Conservation (phyloP, 2,797 vertebrate species). For the Neosalanx taihuensis region DNA sequence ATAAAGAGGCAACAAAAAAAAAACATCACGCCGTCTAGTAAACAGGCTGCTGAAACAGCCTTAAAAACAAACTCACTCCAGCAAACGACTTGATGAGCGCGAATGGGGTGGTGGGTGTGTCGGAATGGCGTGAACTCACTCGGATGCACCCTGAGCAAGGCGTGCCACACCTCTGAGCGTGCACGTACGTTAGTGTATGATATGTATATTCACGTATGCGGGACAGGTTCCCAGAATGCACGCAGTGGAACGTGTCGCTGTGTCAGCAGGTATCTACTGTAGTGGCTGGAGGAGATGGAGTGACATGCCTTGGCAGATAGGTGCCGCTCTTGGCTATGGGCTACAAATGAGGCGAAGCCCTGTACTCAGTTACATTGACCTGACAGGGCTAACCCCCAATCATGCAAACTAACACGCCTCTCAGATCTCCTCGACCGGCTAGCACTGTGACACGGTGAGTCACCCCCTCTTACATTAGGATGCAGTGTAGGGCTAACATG, state of each 20-base stretch:
- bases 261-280: conserved; percentile 33
- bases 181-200: conserved; percentile 36
- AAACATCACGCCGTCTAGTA: conserved; percentile 54
- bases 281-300: conserved; percentile 42
- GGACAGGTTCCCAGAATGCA: not conserved
- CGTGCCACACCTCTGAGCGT: not conserved
- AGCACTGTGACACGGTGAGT: conserved; percentile 20
- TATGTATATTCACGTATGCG: conserved; percentile 28
- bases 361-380: conserved; percentile 43
- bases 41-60: conserved; percentile 51
- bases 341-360: conserved; percentile 35
- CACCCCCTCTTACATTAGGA: conserved; percentile 40
- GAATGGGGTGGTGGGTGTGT: conserved; percentile 18
- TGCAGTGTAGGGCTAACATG: conserved; percentile 27
- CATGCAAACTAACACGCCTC: conserved; percentile 25
- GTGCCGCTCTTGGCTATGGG: conserved; percentile 39
- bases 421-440: not conserved
- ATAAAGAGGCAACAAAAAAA: conserved; percentile 55
- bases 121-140: not conserved
- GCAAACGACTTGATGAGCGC: conserved; percentile 39
- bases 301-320: conserved; percentile 35
- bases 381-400: not conserved
- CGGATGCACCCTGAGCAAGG: not conserved
- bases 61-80: conserved; percentile 41
- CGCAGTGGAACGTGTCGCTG: conserved; percentile 26